Base-by-base conservation (phyloP, 2,888 invertebrate species). In the Stratiomys singularior region DNA sequence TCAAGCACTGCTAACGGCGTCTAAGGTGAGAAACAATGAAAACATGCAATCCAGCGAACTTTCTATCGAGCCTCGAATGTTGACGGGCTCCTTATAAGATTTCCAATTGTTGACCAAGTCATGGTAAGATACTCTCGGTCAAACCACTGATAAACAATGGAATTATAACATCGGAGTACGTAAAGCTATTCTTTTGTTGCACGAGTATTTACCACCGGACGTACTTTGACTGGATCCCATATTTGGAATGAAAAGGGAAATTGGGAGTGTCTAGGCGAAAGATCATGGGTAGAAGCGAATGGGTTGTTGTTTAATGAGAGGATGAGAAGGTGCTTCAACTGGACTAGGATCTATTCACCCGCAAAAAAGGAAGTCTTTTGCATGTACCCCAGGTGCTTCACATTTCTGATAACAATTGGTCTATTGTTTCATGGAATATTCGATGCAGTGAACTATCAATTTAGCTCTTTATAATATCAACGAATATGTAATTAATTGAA, bases 21-120 rank as follows among this genome's bases (percentile, higher is more conserved):
- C 69, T 69, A 25, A 74, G 74, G 74, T 74, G 58, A 74, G 74
- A 58, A 74, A 74, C 74, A 74, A 74, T 74, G 58, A 52, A 58
- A 74, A 28, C 71, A 71, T 27, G 23, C 56, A 52, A 56, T 64
- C 28, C 21, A 18, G 37, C 23, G 11, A 67, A 74, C 74, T 74
- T 74, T 74, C 74, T 60, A 74, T 74, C 30, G 72, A 72, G 18
- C 28, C 52, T 27, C 25, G 28, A 46, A 30, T 72, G 46, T 28
- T 52, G 74, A 11, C 37, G 28, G n/a, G 18, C 21, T 74, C 27
- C 60, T 37, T 3, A 37, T 37, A 37, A 18, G 58, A 23, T 74
- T 60, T 60, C 30, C 58, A 25, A 74, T 74, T 74, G 74, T 58
- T 74, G 74, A 74, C 74, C 58, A 74, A 37, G 9, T 25, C 69